phyloP scores from a whole-genome alignment of 2,888 invertebrate genomes.

The Beris chalybata region DNA sequence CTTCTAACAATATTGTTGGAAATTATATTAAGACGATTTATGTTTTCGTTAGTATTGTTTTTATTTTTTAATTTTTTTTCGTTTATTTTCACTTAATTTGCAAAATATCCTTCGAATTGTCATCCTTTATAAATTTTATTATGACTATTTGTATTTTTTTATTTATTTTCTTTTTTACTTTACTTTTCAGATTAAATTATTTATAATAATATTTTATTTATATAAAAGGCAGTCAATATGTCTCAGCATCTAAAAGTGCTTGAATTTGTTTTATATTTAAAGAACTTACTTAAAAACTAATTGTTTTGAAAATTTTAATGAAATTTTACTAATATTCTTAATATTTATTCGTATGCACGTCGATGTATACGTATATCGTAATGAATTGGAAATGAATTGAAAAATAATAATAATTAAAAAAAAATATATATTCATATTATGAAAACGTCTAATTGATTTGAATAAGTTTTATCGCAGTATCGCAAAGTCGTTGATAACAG shows the following conservation, averaged over 20 bases:
- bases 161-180: no score
- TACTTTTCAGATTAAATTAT: no score
- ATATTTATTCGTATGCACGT: conserved; percentile 3
- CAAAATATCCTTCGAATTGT: no score
- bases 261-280: conserved; percentile 21
- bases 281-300: conserved; percentile 17
- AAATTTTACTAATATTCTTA: conserved; percentile 24
- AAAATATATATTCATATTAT: conserved; percentile 3
- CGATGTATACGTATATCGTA: conserved; percentile 3
- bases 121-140: no score
- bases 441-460: conserved; percentile 12
- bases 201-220: conserved; percentile 26
- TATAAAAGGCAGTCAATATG: conserved; percentile 40
- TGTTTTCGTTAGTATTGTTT: no score
- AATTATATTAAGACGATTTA: no score
- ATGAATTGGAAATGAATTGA: conserved; percentile 15
- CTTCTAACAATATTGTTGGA: no score
- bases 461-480: conserved; percentile 7
- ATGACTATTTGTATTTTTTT: no score
- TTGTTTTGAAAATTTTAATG: conserved; percentile 28
- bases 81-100: no score
- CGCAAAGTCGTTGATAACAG: not conserved
- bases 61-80: no score
- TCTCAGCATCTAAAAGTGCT: conserved; percentile 36
- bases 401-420: conserved; percentile 28